Conservation (phyloP, 2,888 invertebrate genomes). For the Metopia argyrocephala region DNA sequence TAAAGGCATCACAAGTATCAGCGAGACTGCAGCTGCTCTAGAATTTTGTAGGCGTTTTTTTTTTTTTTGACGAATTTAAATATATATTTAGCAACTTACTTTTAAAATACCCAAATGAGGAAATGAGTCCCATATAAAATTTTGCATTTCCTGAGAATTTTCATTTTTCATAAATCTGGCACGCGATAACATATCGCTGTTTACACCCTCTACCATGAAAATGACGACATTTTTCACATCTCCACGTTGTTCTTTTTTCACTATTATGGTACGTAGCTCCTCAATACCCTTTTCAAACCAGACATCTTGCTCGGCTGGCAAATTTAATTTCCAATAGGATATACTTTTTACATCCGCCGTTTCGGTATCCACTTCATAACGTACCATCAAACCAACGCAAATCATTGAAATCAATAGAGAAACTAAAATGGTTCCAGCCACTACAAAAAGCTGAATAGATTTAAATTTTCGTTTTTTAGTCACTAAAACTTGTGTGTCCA, state of each 20-base stretch:
- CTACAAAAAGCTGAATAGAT: slow-evolving; percentile 69
- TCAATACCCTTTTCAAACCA: slow-evolving; percentile 79
- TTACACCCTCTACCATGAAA: slow-evolving; percentile 93
- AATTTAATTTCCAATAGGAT: slow-evolving; percentile 69
- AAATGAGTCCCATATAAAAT: slow-evolving; percentile 87
- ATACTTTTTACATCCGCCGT: slow-evolving; percentile 69
- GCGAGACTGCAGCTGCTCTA: slow-evolving; percentile 91
- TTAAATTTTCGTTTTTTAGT: slow-evolving; percentile 40
- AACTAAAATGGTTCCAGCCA: slow-evolving; percentile 69
- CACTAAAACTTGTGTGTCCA: slow-evolving; percentile 45
- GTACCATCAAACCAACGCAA: slow-evolving; percentile 71
- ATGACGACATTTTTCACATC: slow-evolving; percentile 88
- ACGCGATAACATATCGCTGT: slow-evolving; percentile 87
- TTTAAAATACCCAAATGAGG: slow-evolving; percentile 88
- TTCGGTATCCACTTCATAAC: slow-evolving; percentile 72
- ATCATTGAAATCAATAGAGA: slow-evolving; percentile 69
- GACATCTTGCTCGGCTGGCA: slow-evolving; percentile 69
- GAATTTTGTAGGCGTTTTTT: background rate
- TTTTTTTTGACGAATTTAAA: background rate
- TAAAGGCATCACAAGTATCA: slow-evolving; percentile 90
- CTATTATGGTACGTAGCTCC: slow-evolving; percentile 81
- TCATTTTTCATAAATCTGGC: slow-evolving; percentile 82
- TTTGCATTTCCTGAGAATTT: slow-evolving; percentile 83
- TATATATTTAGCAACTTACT: slow-evolving; percentile 79
- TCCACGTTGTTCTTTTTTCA: slow-evolving; percentile 80